A percentile compares a stretch with the other conserved stretches of the same genome.
Evolutionary conservation across 2,113 vertebrate genomes (phyloP).

Genomic region (Natator depressus): DNA sequence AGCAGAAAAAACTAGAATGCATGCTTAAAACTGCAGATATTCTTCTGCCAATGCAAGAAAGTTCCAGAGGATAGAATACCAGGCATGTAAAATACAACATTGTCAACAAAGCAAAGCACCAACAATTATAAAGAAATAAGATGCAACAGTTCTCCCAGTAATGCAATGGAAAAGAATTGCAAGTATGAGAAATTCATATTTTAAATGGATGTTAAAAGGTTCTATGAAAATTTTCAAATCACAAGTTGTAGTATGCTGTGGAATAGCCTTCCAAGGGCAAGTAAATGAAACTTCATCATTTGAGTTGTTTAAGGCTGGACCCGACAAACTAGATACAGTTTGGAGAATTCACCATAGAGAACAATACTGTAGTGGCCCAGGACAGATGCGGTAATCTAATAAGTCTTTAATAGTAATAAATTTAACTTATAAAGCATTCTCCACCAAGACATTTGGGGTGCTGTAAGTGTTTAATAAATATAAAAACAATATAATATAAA

Average conservation of each 20-base stretch:
- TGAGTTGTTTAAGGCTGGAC: not conserved
- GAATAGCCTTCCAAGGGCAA: not conserved
- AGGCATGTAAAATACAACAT: too few species aligned
- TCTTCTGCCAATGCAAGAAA: too few species aligned
- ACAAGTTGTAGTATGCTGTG: not conserved
- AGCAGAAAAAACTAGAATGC: too few species aligned
- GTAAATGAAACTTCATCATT: not conserved
- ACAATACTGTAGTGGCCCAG: not conserved
- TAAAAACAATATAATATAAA: rapidly evolving
- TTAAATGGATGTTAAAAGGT: not conserved
- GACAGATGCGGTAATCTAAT: not conserved
- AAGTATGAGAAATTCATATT: not conserved
- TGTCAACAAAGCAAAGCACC: too few species aligned
- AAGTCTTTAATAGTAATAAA: not conserved
- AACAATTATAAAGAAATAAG: not conserved
- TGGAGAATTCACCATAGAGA: rapidly evolving
- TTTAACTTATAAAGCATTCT: not conserved
- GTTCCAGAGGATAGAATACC: too few species aligned
- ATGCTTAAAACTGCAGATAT: too few species aligned
- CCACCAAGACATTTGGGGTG: not conserved
- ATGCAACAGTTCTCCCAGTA: not conserved
- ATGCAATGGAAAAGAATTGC: not conserved
- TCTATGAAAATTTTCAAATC: not conserved
- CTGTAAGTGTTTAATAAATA: not conserved
- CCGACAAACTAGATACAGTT: not conserved